Percentiles rank a stretch among this genome's conserved stretches.
phyloP scores from a whole-genome alignment of 2,797 vertebrate species.

The Hydrophis major region DNA sequence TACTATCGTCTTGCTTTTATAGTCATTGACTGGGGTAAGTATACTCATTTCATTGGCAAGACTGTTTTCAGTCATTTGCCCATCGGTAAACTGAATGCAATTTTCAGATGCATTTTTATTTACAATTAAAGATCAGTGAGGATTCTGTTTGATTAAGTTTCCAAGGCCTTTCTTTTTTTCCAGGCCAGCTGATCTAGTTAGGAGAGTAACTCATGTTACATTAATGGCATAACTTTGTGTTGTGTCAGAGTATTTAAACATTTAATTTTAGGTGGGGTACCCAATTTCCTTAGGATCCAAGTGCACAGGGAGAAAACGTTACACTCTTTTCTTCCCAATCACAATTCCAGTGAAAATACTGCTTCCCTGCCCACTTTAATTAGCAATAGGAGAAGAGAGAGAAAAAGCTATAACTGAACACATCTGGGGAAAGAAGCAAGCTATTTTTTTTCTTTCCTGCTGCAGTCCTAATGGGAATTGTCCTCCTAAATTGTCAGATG shows the following conservation, averaged over 20 bases:
- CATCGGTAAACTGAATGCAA: slow-evolving; percentile 20
- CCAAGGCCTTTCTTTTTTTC: slow-evolving; percentile 7
- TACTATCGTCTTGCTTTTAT: slow-evolving; percentile 36
- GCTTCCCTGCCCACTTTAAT: background rate
- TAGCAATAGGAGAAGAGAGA: background rate
- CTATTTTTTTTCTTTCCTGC: background rate
- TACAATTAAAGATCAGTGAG: slow-evolving; percentile 32
- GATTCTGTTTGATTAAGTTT: slow-evolving; percentile 18
- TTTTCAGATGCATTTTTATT: slow-evolving; percentile 33
- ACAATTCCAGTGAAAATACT: background rate
- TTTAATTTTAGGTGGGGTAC: background rate
- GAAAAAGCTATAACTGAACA: background rate
- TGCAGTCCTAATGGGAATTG: background rate
- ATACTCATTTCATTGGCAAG: slow-evolving; percentile 11
- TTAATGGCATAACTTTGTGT: background rate
- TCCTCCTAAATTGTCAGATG: background rate
- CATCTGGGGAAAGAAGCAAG: background rate
- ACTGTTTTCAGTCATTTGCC: slow-evolving; percentile 9
- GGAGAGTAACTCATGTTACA: background rate
- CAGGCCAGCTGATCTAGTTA: slow-evolving; percentile 24
- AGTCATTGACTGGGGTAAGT: slow-evolving; percentile 33
- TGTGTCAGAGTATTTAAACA: background rate
- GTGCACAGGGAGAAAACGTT: background rate
- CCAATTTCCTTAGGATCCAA: background rate
- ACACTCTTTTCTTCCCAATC: background rate